A percentile compares a stretch with the other conserved stretches of the same genome.
Conservation (phyloP, 2,888 invertebrate species). For the Drosophila longiperda region DNA sequence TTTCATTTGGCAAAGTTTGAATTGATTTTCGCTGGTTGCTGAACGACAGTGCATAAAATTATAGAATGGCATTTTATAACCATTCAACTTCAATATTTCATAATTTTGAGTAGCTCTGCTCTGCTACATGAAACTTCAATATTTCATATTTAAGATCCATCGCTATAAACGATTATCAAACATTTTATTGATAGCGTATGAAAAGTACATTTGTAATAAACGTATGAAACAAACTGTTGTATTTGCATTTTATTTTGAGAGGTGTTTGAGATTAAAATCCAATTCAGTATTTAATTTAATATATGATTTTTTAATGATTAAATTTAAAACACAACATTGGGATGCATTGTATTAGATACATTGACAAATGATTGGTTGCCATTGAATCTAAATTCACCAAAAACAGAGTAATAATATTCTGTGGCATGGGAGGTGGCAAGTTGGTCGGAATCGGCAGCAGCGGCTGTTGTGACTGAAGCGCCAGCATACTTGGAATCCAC, state of each 20-base stretch:
- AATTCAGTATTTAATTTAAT: not conserved
- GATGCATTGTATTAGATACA: conserved; percentile 68
- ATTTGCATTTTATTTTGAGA: conserved; percentile 55
- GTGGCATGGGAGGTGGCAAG: conserved; percentile 92
- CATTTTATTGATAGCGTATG: conserved; percentile 29
- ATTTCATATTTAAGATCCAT: conserved; percentile 19
- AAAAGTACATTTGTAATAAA: conserved; percentile 40
- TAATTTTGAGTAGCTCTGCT: conserved; percentile 1
- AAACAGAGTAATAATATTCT: conserved; percentile 78
- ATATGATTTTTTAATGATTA: not conserved
- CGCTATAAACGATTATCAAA: conserved; percentile 11
- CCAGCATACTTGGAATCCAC: conserved; percentile 58
- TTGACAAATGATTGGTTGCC: conserved; percentile 24
- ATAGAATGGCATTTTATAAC: not conserved
- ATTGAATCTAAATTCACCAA: conserved; percentile 32
- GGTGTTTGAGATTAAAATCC: conserved; percentile 58
- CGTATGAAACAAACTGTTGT: conserved; percentile 17
- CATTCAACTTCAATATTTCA: conserved; percentile 7
- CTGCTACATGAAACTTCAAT: conserved; percentile 20
- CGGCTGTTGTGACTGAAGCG: conserved; percentile 73
- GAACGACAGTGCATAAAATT: conserved; percentile 16
- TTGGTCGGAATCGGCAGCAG: conserved; percentile 87
- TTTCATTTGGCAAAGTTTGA: not conserved
- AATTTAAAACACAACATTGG: conserved; percentile 26
- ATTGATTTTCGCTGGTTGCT: conserved; percentile 16